A percentile compares a stretch with the other conserved stretches of the same genome.
These are phyloP conservation scores for Physella acuta DNA, from an alignment of 1,140 invertebrate species.

Conservation along the genomic window DNA sequence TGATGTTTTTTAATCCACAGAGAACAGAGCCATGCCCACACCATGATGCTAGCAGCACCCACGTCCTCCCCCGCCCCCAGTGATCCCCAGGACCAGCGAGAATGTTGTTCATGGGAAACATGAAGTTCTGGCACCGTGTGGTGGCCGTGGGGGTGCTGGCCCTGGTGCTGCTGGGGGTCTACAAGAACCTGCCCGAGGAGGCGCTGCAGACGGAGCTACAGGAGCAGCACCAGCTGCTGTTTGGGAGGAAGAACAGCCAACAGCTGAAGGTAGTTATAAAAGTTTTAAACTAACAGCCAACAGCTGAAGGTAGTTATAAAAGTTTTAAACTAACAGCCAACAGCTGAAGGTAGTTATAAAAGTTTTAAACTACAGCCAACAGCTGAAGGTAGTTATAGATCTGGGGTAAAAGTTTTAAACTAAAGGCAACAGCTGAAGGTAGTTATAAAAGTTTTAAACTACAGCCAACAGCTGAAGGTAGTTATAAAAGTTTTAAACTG, in stretches of 20 bases:
- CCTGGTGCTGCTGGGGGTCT: neutral
- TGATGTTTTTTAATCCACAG: no score
- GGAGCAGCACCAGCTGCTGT: constrained; percentile 10
- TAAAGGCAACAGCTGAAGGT: neutral
- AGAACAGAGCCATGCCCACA: no score
- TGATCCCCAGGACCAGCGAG: neutral
- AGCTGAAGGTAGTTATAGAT: neutral
- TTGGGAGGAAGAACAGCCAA: neutral
- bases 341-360: neutral
- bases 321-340: neutral
- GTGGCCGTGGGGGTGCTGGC: constrained; percentile 5
- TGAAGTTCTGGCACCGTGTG: constrained; percentile 23
- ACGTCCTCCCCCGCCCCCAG: no score
- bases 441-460: neutral
- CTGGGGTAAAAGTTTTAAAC: neutral
- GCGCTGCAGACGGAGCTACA: neutral
- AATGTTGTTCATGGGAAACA: constrained; percentile 1
- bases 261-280: neutral
- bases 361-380: no score
- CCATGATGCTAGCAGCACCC: no score
- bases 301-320: neutral
- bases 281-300: neutral
- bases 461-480: no score
- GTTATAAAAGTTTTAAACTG: no score
- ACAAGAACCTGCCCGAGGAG: constrained; percentile 12